phyloP scores from a whole-genome alignment of 1,140 invertebrate genomes.

The Xylocopa sonorina region DNA sequence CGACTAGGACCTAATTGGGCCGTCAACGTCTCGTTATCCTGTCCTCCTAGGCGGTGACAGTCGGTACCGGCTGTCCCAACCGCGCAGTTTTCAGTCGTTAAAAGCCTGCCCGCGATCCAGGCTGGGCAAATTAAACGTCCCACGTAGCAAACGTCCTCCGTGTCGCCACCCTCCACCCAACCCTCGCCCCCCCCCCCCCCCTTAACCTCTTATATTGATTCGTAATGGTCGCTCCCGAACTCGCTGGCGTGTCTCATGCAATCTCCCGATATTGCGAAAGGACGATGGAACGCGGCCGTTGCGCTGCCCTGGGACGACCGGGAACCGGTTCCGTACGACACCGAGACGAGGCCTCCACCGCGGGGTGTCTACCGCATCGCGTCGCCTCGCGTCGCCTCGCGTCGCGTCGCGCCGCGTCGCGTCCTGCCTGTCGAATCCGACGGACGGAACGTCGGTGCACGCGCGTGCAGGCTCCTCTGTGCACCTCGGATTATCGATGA shows the following conservation, averaged over 20 bases:
- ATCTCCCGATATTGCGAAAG: slow-evolving; percentile 64
- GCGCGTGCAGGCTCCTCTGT: no score
- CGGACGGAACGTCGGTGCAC: not conserved
- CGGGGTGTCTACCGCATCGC: slow-evolving; percentile 3
- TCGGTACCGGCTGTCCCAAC: slow-evolving; percentile 59
- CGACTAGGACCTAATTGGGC: slow-evolving; percentile 70
- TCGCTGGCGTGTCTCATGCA: slow-evolving; percentile 63
- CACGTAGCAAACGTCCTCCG: slow-evolving; percentile 45
- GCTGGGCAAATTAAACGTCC: slow-evolving; percentile 69
- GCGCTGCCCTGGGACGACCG: not conserved
- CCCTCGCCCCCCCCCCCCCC: slow-evolving; percentile 47
- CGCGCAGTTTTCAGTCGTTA: slow-evolving; percentile 60
- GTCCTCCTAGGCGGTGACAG: slow-evolving; percentile 63
- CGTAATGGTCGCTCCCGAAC: slow-evolving; percentile 61
- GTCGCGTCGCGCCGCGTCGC: no score
- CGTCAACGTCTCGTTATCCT: slow-evolving; percentile 70
- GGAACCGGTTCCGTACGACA: slow-evolving; percentile 47
- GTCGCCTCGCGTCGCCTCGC: no score
- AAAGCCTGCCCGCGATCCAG: slow-evolving; percentile 52
- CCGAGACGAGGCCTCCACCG: slow-evolving; percentile 21
- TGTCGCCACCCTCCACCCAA: slow-evolving; percentile 25
- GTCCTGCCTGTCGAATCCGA: not conserved
- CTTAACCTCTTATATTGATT: no score
- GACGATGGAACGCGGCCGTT: slow-evolving; percentile 46
- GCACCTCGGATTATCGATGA: slow-evolving; percentile 28